Evolutionary conservation across 2,888 invertebrate genomes (phyloP), one percentile per base, ranked within the genome.

Genomic region (Tortricodes alternella): DNA sequence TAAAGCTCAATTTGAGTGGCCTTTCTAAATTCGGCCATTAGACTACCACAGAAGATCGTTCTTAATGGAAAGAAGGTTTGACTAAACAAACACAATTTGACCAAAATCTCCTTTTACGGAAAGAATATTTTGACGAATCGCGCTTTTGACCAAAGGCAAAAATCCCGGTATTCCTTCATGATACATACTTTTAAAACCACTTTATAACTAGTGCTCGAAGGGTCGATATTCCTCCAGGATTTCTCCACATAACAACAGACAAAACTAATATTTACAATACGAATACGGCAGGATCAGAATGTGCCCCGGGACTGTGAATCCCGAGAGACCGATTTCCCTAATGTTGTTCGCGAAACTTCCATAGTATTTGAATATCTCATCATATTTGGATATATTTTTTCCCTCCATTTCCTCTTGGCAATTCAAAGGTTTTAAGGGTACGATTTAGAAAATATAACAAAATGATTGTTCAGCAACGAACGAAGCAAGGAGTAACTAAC

Each of bases 291-390:
- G 46, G 34, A 55, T 55, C 39, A 19, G 23, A 13, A 44, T 44
- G 13, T 24, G 23, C 46, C 13, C 19, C 16, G 37, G 41, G 46
- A 46, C 53, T 51, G 57, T 59, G 46, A 61, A 60, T 66, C 76
- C 63, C 68, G 11, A 16, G 75, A 67, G 80, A 68, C 67, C 72
- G 74, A 79, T 83, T 81, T 82, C 74, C 80, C 76, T 83, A 82
- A 85, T 79, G 78, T 70, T 75, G 76, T 76, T 77, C 76, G 62
- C 66, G 63, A 68, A 81, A 80, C 72, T 83, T 78, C 69, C 74
- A 73, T 78, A 75, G 74, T 70, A 81, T 84, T 81, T 80, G 80
- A 83, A 83, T 83, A 80, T 79, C 76, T 78, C 76, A 75, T 78
- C 73, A 76, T 76, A 78, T 76, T 78, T 74, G 64, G 71, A 71